A percentile compares a stretch with the other conserved stretches of the same genome.
Evolutionary conservation across 2,797 vertebrate species (phyloP).

Genomic region (Diplodus sargus): DNA sequence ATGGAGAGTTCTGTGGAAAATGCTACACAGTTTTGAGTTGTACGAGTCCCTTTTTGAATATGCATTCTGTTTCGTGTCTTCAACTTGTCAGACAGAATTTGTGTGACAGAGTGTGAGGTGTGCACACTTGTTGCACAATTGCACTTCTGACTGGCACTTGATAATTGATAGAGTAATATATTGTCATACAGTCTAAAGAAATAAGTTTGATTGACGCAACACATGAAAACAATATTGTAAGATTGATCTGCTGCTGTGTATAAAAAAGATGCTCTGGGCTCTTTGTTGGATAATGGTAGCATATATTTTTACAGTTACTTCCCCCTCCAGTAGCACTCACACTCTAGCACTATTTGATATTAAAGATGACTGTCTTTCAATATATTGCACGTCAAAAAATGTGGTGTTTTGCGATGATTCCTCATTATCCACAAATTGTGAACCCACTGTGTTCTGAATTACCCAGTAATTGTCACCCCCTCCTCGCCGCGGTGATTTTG

Average conservation of each 20-base stretch:
- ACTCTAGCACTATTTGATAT: not conserved
- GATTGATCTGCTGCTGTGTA: not conserved
- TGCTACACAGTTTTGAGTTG: constrained; percentile 12
- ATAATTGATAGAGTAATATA: constrained; percentile 10
- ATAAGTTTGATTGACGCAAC: not conserved
- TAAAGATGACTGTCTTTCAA: constrained; percentile 41
- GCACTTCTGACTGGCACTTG: not conserved
- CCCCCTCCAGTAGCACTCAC: not conserved
- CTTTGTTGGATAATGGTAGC: not conserved
- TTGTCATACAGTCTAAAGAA: constrained; percentile 36
- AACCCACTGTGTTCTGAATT: constrained; percentile 11
- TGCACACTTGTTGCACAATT: constrained; percentile 21
- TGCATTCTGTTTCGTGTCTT: constrained; percentile 23
- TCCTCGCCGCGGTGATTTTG: constrained; percentile 11
- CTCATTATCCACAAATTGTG: constrained; percentile 2
- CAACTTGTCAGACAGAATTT: constrained; percentile 4
- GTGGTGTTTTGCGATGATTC: constrained; percentile 2
- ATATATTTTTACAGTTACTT: not conserved
- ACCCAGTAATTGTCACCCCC: constrained; percentile 5
- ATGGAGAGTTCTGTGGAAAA: constrained; percentile 23
- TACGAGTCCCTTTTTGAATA: constrained; percentile 10
- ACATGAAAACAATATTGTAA: not conserved
- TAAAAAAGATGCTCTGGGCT: not conserved
- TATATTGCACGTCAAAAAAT: constrained; percentile 9
- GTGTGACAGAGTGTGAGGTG: not conserved